Base-by-base conservation (phyloP, 2,888 invertebrate species). In the Dynastes tityus region DNA sequence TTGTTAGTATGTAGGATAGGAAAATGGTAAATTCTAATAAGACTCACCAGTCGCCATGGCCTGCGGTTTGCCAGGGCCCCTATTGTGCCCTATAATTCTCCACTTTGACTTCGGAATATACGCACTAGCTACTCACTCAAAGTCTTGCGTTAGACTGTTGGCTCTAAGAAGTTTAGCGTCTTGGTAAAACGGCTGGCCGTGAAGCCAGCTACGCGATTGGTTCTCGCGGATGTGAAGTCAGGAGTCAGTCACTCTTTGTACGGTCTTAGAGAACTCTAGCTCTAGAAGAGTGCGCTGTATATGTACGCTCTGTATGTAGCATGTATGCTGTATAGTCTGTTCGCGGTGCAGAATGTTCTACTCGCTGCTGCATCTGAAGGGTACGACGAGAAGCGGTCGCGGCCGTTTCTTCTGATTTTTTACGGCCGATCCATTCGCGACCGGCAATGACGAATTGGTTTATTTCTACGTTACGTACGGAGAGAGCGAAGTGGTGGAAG, bases 41-140 rank as follows among this genome's bases (percentile, higher is more conserved):
- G 76, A 86, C 87, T 88, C 83, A 88, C 88, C 88, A 84, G 86
- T 87, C 84, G 88, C 88, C 87, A 87, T 87, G 87, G 88, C 87
- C 81, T 83, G 79, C 63, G 82, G 81, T 80, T 82, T 82, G 88
- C 88, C 87, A 87, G 86, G 86, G 87, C 87, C 55, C 63, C 83
- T 82, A 84, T 82, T 82, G 82, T 82, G 83, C 85, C 85, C 85
- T 85, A 85, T 83, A 82, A 82, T 83, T 84, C 85, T 85, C 85
- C 86, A 86, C 85, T 86, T 82, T 84, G 84, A 83, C 83, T 81
- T 83, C 83, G 83, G 82, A 77, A 67, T 78, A 71, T 73, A 65
- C 73, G 82, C 85, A 86, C 84, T 85, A 84, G 86, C 86, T 86
- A 85, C 86, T 85, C 86, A 85, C 86, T 86, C 85, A 85, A 87